Evolutionary conservation across 2,113 vertebrate genomes (phyloP), one percentile per base, ranked within the genome.

Genomic region (Poecile atricapillus): DNA sequence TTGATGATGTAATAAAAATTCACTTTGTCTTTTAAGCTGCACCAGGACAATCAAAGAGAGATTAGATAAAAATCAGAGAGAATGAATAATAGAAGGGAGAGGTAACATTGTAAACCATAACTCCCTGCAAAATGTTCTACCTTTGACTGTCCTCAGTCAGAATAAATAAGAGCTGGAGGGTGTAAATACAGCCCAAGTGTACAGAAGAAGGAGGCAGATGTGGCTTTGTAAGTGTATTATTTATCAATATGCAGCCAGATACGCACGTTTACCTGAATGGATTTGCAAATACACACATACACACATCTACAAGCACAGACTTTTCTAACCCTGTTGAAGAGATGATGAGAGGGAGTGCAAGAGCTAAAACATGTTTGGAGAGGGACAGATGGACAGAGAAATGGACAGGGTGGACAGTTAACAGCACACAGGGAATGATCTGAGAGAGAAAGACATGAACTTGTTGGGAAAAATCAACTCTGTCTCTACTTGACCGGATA

Each of bases 1-100:
- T 98, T 98, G 97, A 98, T 98, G 98, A 98, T 98, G 97, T 97
- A 98, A 98, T 98, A 98, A 98, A 98, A 98, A 98, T 97, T 98
- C 97, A 98, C 98, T 98, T 98, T 97, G 97, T 98, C 97, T 98
- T 96, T 97, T 98, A 98, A 97, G 93, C 96, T 97, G 98, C 95
- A 97, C 86, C 93, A 96, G 97, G 94, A 97, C 97, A 97, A 98
- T 98, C 97, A 97, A 97, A 97, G 96, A 95, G 82, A 97, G 97
- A 98, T 98, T 97, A 98, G 97, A 98, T 97, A 97, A 97, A 98
- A 98, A 98, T 97, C 97, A 97, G 94, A 95, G 95, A 93, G 95
- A 97, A 97, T 97, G 96, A 98, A 98, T 97, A 97, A 97, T 94
- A 96, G 92, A 97, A 96, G 43, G 91, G 96, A 95, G 84, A 96